A percentile compares a stretch with the other conserved stretches of the same genome.
Conservation (phyloP, 2,113 vertebrate species). For the Ictalurus furcatus region DNA sequence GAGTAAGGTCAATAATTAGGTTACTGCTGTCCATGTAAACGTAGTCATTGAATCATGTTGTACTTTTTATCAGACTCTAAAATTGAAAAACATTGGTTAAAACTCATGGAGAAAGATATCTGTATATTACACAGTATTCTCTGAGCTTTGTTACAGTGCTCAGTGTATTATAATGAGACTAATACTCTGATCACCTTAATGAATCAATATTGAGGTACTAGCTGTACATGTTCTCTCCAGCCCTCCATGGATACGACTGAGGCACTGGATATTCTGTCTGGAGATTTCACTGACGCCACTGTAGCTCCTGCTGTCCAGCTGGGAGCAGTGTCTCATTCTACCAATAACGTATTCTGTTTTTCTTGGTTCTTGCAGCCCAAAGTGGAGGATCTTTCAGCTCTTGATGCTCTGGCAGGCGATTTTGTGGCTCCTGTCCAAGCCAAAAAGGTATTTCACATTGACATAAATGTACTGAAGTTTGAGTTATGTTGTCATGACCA, state of each 20-base stretch:
- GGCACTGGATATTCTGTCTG: slow-evolving; percentile 71
- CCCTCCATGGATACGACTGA: slow-evolving; percentile 62
- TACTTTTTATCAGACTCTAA: background rate
- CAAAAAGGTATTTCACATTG: slow-evolving; percentile 17
- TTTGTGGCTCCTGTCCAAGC: slow-evolving; percentile 43
- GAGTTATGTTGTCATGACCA: background rate
- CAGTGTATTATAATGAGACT: background rate
- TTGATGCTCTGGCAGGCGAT: slow-evolving; percentile 48
- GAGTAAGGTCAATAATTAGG: no score
- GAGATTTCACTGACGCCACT: slow-evolving; percentile 58
- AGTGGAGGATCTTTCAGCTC: slow-evolving; percentile 40
- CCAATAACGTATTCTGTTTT: background rate
- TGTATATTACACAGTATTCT: background rate
- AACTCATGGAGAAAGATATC: background rate
- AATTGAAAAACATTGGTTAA: background rate
- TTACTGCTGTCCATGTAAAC: no score
- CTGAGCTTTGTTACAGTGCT: background rate
- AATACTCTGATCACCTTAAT: background rate
- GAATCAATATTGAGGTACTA: slow-evolving; percentile 1
- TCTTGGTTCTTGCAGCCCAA: slow-evolving; percentile 24
- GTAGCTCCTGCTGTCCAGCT: slow-evolving; percentile 57
- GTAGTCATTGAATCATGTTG: background rate
- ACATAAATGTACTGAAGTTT: background rate
- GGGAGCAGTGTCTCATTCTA: background rate
- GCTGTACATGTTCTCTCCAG: slow-evolving; percentile 50